Percentiles rank a stretch among this genome's conserved stretches.
Conservation (phyloP, 2,113 vertebrate species). For the Sapajus apella region DNA sequence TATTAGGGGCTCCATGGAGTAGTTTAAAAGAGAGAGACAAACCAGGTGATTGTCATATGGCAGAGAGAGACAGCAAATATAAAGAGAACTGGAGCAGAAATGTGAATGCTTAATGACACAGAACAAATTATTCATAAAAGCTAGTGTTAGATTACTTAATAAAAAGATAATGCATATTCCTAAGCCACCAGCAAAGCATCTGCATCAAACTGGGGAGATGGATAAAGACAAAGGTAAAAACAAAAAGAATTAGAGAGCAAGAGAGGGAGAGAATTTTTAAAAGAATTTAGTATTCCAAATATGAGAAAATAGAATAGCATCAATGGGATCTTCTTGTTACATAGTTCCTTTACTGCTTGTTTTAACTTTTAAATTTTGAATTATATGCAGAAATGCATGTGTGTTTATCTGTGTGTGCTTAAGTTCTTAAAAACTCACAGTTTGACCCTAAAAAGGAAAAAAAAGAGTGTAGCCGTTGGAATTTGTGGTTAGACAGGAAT, state of each 20-base stretch:
- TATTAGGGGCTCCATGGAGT: not conserved
- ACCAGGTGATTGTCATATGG: not conserved
- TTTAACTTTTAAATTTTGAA: not conserved
- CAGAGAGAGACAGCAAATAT: not conserved
- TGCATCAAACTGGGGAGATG: not conserved
- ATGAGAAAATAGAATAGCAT: not conserved
- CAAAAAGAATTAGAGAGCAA: not conserved
- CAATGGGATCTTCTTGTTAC: not conserved
- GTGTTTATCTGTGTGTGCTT: too few species aligned
- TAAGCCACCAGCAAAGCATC: conserved; percentile 23
- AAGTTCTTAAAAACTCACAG: not conserved
- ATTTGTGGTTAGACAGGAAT: not conserved
- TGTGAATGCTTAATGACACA: conserved; percentile 53
- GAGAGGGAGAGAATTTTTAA: not conserved
- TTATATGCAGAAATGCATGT: not conserved
- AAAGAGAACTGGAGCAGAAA: conserved; percentile 64
- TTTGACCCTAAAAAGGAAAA: not conserved
- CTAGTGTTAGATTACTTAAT: not conserved
- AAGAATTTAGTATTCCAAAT: conserved; percentile 13
- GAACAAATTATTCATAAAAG: conserved; percentile 70
- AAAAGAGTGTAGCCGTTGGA: not conserved
- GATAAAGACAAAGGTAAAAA: not conserved
- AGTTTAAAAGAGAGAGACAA: not conserved
- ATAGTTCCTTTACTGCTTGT: not conserved
- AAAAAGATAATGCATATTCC: not conserved